These are phyloP conservation scores for Pyrrhia umbra DNA, from an alignment of 2,888 invertebrate species.

Conservation along the genomic window DNA sequence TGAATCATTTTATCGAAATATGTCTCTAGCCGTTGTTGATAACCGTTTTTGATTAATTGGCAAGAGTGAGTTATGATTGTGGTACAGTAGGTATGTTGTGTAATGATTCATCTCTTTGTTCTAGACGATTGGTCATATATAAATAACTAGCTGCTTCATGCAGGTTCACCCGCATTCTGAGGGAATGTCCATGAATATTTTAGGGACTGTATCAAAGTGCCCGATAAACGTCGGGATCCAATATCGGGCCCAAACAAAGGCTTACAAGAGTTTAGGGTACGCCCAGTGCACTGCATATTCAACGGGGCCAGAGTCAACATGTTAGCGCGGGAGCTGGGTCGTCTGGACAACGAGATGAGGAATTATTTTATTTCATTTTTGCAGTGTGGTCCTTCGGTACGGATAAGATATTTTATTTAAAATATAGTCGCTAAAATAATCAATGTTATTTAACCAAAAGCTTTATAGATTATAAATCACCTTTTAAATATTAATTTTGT, in stretches of 20 bases:
- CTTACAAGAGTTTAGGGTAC: slow-evolving; percentile 88
- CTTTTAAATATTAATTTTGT: too few relatives aligned
- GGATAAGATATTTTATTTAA: too few relatives aligned
- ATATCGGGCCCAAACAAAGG: slow-evolving; percentile 88
- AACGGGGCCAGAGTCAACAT: slow-evolving; percentile 81
- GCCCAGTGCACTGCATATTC: slow-evolving; percentile 88
- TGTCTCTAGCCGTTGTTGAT: too few relatives aligned
- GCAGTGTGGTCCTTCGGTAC: neutral
- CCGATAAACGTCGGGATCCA: slow-evolving; percentile 83
- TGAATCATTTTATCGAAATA: too few relatives aligned
- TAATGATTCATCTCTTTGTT: neutral
- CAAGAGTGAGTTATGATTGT: neutral
- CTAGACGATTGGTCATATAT: neutral
- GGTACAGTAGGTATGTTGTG: neutral
- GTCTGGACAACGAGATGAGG: slow-evolving; percentile 7
- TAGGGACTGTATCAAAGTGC: slow-evolving; percentile 79
- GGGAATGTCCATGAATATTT: slow-evolving; percentile 78
- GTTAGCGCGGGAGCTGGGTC: slow-evolving; percentile 51
- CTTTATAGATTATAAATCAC: too few relatives aligned
- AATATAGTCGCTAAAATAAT: too few relatives aligned
- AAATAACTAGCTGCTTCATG: too few relatives aligned
- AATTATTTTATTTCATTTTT: neutral
- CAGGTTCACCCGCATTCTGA: too few relatives aligned
- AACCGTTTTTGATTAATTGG: too few relatives aligned
- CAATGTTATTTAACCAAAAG: too few relatives aligned